Evolutionary conservation across 2,113 vertebrate species (phyloP), one percentile per base, ranked within the genome.

Genomic region (Saguinus imperator): DNA sequence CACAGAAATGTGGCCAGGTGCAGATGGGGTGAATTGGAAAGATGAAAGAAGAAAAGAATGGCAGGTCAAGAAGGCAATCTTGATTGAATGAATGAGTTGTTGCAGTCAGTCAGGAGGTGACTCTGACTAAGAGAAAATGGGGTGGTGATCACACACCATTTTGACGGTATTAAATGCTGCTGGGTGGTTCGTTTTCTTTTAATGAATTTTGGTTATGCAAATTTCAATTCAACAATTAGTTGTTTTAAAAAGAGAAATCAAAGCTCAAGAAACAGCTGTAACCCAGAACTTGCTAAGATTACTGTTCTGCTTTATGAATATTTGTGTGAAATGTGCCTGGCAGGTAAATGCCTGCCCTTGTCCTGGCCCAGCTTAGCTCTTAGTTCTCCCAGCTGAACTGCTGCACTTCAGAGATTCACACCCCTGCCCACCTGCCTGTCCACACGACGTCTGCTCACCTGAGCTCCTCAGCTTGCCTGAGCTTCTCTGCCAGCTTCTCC

Each of bases 401-500:
- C 4, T 6, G 5, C 3, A 5, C 6, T 89, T 76, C 20, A 79
- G 23, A 76, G 75, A 27, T 29, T 29, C 32, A 48, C 13, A 12
- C 12, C 2, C 37, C 64, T 29, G n/a, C 29, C 66, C 20, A 8
- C 21, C 40, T 16, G 17, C 50, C n/a, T 23, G 37, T n/a, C 18
- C 18, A 6, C 40, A 11, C 21, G 3, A 5, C 23, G 0, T 0
- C 0, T 55, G 70, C 81, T 73, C 98, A 99, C 99, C 99, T 98
- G 0, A 99, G 98, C 98, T 98, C 98, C 4, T 97, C 96, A 17
- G 97, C 97, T 55, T 98, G 95, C 0, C 97, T 98, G 20, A 97
- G 84, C 4, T 99, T 98, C 84, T 98, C 98, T 3, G 96, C 91
- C 94, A 97, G 45, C 85, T 97, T 70, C 9, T 96, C 98, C 1